A percentile compares a stretch with the other conserved stretches of the same genome.
Evolutionary conservation across 2,888 invertebrate species (phyloP).

Genomic region (Chaitophorus viminalis): DNA sequence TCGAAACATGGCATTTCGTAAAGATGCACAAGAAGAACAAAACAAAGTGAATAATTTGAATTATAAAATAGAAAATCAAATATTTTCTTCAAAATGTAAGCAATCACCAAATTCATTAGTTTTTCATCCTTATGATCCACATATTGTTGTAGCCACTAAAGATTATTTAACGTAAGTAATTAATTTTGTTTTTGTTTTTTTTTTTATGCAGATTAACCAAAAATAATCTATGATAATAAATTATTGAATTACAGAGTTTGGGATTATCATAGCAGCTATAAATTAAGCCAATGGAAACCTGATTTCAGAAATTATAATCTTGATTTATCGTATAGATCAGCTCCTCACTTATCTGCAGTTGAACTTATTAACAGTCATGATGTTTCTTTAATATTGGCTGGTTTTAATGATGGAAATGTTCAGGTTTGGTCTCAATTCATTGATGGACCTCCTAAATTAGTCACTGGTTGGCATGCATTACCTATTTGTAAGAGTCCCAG

Average conservation of each 20-base stretch:
- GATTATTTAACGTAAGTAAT: conserved; percentile 79
- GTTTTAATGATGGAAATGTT: conserved; percentile 81
- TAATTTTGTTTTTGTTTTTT: neutral
- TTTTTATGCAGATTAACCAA: neutral
- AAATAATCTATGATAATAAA: neutral
- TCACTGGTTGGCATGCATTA: conserved; percentile 90
- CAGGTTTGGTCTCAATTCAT: conserved; percentile 72
- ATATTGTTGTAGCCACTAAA: conserved; percentile 86
- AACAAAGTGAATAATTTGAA: conserved; percentile 69
- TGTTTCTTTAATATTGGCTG: conserved; percentile 78
- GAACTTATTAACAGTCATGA: conserved; percentile 90
- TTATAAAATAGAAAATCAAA: conserved; percentile 80
- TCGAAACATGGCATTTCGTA: conserved; percentile 77
- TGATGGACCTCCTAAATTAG: conserved; percentile 68
- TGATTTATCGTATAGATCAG: conserved; percentile 64
- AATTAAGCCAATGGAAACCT: conserved; percentile 72
- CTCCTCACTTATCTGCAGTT: conserved; percentile 80
- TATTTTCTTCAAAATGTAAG: conserved; percentile 83
- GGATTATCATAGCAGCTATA: conserved; percentile 83
- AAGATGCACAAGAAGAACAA: conserved; percentile 76
- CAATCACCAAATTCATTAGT: conserved; percentile 81
- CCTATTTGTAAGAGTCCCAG: conserved; percentile 57
- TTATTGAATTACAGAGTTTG: conserved; percentile 73
- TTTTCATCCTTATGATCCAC: conserved; percentile 91
- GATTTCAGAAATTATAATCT: conserved; percentile 54